These are phyloP conservation scores for Sinocyclocheilus anophthalmus DNA, from an alignment of 2,113 vertebrate species.

Conservation along the genomic window DNA sequence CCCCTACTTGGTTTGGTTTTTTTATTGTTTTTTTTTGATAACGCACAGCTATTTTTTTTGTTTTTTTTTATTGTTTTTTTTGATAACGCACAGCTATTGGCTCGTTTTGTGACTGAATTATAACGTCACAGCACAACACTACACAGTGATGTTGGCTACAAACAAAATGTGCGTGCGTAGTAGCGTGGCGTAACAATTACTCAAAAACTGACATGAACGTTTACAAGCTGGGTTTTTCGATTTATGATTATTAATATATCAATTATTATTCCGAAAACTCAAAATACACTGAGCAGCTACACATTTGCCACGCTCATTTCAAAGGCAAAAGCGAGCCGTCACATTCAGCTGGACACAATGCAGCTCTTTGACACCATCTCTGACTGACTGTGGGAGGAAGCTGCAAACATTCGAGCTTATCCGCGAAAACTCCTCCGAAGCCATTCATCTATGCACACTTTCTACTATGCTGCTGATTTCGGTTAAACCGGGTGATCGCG, in stretches of 20 bases:
- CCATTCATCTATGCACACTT: not conserved
- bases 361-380: slow-evolving; percentile 57
- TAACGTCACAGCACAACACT: not conserved
- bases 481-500: too few species aligned
- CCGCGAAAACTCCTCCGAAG: slow-evolving; percentile 16
- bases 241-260: not conserved
- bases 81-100: not conserved
- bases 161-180: not conserved
- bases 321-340: slow-evolving; percentile 18
- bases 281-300: not conserved
- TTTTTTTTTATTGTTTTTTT: too few species aligned
- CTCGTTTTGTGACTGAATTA: not conserved
- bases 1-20: too few species aligned
- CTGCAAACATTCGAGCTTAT: slow-evolving; percentile 33
- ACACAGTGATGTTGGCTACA: not conserved
- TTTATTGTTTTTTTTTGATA: too few species aligned
- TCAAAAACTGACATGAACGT: not conserved
- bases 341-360: slow-evolving; percentile 54
- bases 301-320: slow-evolving; percentile 8
- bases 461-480: not conserved
- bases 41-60: too few species aligned
- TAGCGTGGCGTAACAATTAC: not conserved
- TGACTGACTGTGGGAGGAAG: slow-evolving; percentile 11
- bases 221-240: not conserved
- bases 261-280: not conserved